Evolutionary conservation across 2,113 vertebrate genomes (phyloP), one percentile per base, ranked within the genome.

Genomic region (Platysteira castanea): DNA sequence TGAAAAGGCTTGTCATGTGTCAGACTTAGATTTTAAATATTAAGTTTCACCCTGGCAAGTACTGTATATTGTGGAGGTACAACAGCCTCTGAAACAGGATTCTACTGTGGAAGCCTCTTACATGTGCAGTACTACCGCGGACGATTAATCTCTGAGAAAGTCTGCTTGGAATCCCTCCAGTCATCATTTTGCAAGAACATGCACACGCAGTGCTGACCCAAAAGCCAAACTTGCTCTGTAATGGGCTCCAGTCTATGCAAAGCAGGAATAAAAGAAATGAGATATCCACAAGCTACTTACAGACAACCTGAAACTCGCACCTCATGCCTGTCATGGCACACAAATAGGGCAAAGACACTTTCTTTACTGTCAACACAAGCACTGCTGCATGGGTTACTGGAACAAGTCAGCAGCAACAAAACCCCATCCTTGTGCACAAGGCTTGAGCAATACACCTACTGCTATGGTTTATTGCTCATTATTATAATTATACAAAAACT

Each of bases 91-190:
- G 42, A 84, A 87, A 26, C 1, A 3, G 39, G 35, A 63, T 60
- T 33, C 54, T 35, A 41, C 42, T 53, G 10, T 37, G 46, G 53
- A 86, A 83, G 31, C 3, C 2, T 15, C 41, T 76, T 64, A 73
- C 0, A 4, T 3, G 1, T 20, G 4, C 39, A 57, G 53, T 17
- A 60, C 18, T 19, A 75, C 8, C 3, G 9, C 73, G 15, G 26
- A 49, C 0, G 0, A 77, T 17, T 73, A 35, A 83, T 53, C 37
- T 49, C 35, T 1, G 1, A 41, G 15, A 83, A 77, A 71, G 7
- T 49, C 61, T 84, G 30, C 17, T 84, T 44, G 39, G 73, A 95
- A 92, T 56, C 17, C 23, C 13, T 74, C 44, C 68, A 74, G 26
- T 49, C 3, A 1, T 15, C 28, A 42, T 84, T 90, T 76, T 83